phyloP scores from a whole-genome alignment of 1,140 invertebrate species.

The Neodiprion virginianus region DNA sequence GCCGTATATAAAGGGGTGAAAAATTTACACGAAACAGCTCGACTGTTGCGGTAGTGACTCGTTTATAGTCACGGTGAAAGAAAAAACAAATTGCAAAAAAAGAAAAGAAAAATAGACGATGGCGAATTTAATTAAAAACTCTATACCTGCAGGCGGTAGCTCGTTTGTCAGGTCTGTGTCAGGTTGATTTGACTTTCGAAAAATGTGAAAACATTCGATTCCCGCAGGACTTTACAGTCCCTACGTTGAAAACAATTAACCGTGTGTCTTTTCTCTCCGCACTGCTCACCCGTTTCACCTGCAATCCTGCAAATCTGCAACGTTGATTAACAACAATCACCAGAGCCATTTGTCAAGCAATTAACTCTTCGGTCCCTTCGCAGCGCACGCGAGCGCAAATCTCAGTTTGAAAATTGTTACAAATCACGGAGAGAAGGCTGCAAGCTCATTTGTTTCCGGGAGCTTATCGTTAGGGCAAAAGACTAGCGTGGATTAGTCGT shows the following conservation, averaged over 20 bases:
- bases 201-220: neutral
- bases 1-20: neutral
- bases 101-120: too few species aligned
- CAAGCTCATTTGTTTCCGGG: neutral
- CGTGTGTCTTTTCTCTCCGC: too few species aligned
- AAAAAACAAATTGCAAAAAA: too few species aligned
- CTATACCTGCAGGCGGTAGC: neutral
- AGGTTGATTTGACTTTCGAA: conserved; percentile 3
- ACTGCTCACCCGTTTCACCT: too few species aligned
- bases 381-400: too few species aligned
- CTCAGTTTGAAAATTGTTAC: neutral
- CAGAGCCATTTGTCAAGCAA: neutral
- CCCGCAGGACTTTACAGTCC: too few species aligned
- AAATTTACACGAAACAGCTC: neutral
- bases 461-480: neutral
- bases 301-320: too few species aligned
- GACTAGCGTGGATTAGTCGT: neutral
- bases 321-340: neutral
- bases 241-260: too few species aligned
- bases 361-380: too few species aligned
- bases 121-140: conserved; percentile 1
- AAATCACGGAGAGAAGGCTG: neutral
- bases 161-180: neutral
- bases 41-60: neutral
- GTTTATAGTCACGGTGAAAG: too few species aligned